Base-by-base conservation (phyloP, 2,113 vertebrate genomes). In the Callaeas wilsoni region DNA sequence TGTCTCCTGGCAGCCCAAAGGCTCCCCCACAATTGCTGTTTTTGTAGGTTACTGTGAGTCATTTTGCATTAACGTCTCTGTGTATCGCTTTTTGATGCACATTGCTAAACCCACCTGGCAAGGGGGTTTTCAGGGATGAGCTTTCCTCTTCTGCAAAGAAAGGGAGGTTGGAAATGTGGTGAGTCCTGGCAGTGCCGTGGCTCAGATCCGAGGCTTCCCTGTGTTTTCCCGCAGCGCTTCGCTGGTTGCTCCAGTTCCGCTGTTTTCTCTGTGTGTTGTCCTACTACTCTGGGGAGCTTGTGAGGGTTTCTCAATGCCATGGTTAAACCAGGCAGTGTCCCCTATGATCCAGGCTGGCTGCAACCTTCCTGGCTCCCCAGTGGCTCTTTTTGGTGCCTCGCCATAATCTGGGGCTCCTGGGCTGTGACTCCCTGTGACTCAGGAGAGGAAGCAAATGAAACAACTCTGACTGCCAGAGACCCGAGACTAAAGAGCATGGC, bases 191-290 rank as follows among this genome's bases (percentile, higher is more conserved):
- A 23, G 76, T 39, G n/a, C 49, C 0, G 0, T 29, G 63, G 64
- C 29, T 87, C 80, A 67, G 37, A 16, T 42, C 41, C 0, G 13
- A 33, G 29, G 21, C 8, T 75, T 52, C 30, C 65, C 53, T 42
- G 18, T 0, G 5, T 21, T 3, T 1, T 64, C 75, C 63, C 0
- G 0, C 29, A 18, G 12, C 0, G 0, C 19, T 88, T 53, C 0
- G 0, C 12, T 6, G 41, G 1, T 49, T 53, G 42, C 30, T 75
- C 32, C 0, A 0, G 10, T n/a, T 13, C n/a, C 79, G 23, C 44
- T 3, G 0, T 23, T 84, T 56, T 55, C 4, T 4, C n/a, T 69
- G 10, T 10, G 1, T 41, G 10, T 26, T 19, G 2, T 59, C 27
- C 49, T 30, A 3, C 37, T 20, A 35, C 60, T 82, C 74, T 33